Conservation (phyloP, 2,797 vertebrate genomes). For the Coccyzus lansbergi region DNA sequence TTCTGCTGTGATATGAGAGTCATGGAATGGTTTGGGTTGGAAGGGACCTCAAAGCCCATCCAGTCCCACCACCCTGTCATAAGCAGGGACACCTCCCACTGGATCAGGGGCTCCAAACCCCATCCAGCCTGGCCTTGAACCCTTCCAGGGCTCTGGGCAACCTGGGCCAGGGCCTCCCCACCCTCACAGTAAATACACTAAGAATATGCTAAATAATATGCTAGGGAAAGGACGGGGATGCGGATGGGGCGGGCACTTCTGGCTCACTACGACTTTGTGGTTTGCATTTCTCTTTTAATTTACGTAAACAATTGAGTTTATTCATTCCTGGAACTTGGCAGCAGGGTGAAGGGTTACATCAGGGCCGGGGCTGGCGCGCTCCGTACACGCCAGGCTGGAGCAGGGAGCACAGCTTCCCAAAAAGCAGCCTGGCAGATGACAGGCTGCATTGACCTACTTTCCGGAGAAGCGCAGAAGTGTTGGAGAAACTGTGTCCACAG, state of each 20-base stretch:
- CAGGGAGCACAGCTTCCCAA: not conserved
- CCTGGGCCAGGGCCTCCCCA: too few relatives aligned
- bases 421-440: conserved; percentile 6
- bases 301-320: not conserved
- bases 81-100: too few relatives aligned
- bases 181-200: too few relatives aligned
- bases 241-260: not conserved
- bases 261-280: not conserved
- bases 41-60: too few relatives aligned
- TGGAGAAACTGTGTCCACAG: not conserved
- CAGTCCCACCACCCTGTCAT: too few relatives aligned
- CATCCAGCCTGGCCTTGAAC: too few relatives aligned
- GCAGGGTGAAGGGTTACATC: not conserved
- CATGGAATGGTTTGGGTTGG: too few relatives aligned
- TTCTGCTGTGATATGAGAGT: not conserved
- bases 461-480: not conserved
- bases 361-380: not conserved
- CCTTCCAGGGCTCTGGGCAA: too few relatives aligned
- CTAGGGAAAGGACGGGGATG: fast-evolving
- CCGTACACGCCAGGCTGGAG: fast-evolving
- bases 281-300: not conserved
- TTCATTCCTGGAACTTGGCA: not conserved
- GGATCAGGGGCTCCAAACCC: too few relatives aligned
- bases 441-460: conserved; percentile 64
- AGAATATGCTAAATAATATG: not conserved